Evolutionary conservation across 2,888 invertebrate genomes (phyloP).

Genomic region (Cephonodes hylas): DNA sequence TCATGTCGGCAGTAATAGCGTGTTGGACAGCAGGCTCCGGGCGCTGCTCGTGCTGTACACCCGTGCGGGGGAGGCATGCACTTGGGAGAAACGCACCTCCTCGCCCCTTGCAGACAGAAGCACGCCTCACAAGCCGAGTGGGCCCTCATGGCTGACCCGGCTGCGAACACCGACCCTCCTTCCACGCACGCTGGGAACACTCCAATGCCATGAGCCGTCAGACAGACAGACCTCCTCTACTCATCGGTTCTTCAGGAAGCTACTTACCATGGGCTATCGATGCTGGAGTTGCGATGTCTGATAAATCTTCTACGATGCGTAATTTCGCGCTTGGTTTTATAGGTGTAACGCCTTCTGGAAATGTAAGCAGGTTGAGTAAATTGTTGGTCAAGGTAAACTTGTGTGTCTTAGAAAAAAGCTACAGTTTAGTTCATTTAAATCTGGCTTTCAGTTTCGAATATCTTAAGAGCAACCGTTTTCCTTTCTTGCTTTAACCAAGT

Average conservation of each 20-base stretch:
- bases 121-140: constrained; percentile 92
- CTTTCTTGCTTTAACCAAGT: no score
- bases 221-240: background rate
- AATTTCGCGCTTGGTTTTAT: constrained; percentile 50
- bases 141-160: constrained; percentile 91
- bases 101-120: constrained; percentile 88
- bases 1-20: constrained; percentile 84
- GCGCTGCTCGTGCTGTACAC: constrained; percentile 83
- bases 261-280: constrained; percentile 49
- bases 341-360: constrained; percentile 53
- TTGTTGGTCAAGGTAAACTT: no score
- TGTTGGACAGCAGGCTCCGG: constrained; percentile 89
- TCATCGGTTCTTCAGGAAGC: background rate
- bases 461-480: no score
- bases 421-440: no score
- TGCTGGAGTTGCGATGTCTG: constrained; percentile 33
- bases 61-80: constrained; percentile 89
- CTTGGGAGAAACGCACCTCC: constrained; percentile 89
- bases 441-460: no score
- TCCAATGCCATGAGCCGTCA: constrained; percentile 25
- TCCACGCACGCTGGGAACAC: constrained; percentile 84
- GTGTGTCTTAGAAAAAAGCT: no score
- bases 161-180: constrained; percentile 87
- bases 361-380: background rate
- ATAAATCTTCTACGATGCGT: constrained; percentile 40